phyloP scores from a whole-genome alignment of 2,797 vertebrate species.

The Serranus cabrilla region DNA sequence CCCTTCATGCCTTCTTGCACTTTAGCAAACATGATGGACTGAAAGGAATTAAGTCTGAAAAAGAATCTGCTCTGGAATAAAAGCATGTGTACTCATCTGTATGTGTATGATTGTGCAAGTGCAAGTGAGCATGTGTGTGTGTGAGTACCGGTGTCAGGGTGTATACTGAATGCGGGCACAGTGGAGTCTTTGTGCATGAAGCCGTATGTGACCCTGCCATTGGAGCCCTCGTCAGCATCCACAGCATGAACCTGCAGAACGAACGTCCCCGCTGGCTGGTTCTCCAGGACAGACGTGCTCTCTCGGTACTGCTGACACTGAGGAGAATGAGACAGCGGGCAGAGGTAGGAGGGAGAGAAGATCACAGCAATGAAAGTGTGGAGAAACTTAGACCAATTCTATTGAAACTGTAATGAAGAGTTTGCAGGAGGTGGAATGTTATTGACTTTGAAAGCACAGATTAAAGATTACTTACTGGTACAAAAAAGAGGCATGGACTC shows the following conservation, averaged over 20 bases:
- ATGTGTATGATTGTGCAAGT: not conserved
- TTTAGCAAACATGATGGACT: not conserved
- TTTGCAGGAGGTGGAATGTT: constrained; percentile 29
- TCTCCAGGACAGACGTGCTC: constrained; percentile 90
- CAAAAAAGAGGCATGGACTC: not conserved
- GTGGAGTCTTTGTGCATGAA: constrained; percentile 93
- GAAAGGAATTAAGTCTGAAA: not conserved
- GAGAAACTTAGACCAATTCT: constrained; percentile 33
- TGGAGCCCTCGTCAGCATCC: constrained; percentile 92
- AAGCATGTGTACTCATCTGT: not conserved
- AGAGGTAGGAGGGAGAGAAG: constrained; percentile 29
- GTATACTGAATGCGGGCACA: constrained; percentile 90
- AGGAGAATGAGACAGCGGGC: constrained; percentile 23
- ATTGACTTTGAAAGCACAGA: constrained; percentile 32
- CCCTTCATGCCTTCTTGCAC: not conserved
- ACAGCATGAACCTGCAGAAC: constrained; percentile 92
- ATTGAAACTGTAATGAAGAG: constrained; percentile 5
- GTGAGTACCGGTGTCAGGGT: constrained; percentile 90
- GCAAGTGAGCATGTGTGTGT: not conserved
- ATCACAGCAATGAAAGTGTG: not conserved
- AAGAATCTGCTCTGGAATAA: not conserved
- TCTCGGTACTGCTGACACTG: constrained; percentile 92
- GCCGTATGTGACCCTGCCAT: constrained; percentile 91
- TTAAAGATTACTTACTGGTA: constrained; percentile 23
- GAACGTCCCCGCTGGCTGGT: constrained; percentile 90